Percentiles rank a stretch among this genome's conserved stretches.
These are phyloP conservation scores for Tangara arthus DNA, from an alignment of 2,797 vertebrate species.

Conservation along the genomic window DNA sequence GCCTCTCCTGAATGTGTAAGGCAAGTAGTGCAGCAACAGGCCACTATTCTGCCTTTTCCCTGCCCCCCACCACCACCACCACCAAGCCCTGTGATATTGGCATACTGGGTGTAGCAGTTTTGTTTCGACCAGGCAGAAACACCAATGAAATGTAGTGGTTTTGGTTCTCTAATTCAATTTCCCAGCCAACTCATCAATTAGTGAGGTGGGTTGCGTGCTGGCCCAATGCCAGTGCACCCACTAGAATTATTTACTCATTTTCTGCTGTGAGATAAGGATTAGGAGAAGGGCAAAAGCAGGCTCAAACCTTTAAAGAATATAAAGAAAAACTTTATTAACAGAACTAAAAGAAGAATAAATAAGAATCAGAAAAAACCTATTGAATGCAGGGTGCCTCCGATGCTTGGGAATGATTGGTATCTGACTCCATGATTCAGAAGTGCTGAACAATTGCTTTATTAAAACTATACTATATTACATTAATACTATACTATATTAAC, in stretches of 20 bases:
- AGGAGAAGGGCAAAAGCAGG: background rate
- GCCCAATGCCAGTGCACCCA: background rate
- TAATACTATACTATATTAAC: too few species aligned
- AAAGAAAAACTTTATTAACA: background rate
- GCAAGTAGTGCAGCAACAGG: background rate
- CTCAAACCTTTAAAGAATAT: background rate
- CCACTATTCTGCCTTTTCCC: background rate
- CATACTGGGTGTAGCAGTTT: fast-evolving
- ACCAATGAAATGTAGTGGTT: background rate
- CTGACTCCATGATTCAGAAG: too few species aligned
- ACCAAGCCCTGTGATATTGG: background rate
- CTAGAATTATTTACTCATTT: background rate
- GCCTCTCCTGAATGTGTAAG: background rate
- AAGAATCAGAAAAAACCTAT: background rate
- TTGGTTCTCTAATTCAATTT: background rate
- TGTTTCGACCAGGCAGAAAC: fast-evolving
- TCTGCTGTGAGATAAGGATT: background rate
- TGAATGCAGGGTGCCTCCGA: too few species aligned
- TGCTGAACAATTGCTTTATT: too few species aligned
- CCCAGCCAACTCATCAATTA: too few species aligned
- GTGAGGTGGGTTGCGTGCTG: background rate
- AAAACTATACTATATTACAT: too few species aligned
- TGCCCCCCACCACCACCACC: background rate
- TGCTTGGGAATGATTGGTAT: too few species aligned
- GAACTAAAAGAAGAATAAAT: background rate